phyloP scores from a whole-genome alignment of 2,797 vertebrate genomes.

The Chelon labrosus region DNA sequence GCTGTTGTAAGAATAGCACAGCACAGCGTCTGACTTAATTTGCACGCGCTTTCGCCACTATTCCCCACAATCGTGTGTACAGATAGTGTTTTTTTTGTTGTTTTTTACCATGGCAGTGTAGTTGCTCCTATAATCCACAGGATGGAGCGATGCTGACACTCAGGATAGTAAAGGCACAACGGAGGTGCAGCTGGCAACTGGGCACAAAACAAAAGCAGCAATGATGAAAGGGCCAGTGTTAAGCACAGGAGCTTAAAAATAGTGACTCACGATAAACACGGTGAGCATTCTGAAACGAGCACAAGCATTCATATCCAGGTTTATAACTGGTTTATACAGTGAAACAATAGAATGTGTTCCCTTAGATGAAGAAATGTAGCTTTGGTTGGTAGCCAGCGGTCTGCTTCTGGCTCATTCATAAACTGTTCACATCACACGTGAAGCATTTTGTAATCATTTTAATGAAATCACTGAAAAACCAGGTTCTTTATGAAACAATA shows the following conservation, averaged over 20 bases:
- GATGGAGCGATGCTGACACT: conserved; percentile 60
- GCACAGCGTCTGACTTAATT: conserved; percentile 13
- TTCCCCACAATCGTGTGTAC: background rate
- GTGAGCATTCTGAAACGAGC: conserved; percentile 41
- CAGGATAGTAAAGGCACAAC: conserved; percentile 56
- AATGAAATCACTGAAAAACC: conserved; percentile 38
- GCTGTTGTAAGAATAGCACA: background rate
- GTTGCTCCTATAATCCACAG: conserved; percentile 58
- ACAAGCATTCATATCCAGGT: conserved; percentile 40
- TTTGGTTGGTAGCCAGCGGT: background rate
- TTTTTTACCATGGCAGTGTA: conserved; percentile 23
- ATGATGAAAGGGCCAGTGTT: background rate
- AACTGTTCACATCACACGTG: conserved; percentile 14
- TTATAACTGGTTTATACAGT: conserved; percentile 28
- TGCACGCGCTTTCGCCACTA: background rate
- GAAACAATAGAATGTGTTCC: background rate
- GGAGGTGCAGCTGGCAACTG: conserved; percentile 5
- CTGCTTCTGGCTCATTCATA: conserved; percentile 1
- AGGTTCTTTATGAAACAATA: conserved; percentile 55
- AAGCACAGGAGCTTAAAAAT: conserved; percentile 36
- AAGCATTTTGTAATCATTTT: conserved; percentile 23
- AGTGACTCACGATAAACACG: conserved; percentile 21
- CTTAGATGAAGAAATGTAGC: background rate
- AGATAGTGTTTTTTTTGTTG: background rate
- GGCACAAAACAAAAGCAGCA: conserved; percentile 8